These are phyloP conservation scores for Oryzias curvinotus DNA, from an alignment of 2,113 vertebrate genomes.

Conservation along the genomic window DNA sequence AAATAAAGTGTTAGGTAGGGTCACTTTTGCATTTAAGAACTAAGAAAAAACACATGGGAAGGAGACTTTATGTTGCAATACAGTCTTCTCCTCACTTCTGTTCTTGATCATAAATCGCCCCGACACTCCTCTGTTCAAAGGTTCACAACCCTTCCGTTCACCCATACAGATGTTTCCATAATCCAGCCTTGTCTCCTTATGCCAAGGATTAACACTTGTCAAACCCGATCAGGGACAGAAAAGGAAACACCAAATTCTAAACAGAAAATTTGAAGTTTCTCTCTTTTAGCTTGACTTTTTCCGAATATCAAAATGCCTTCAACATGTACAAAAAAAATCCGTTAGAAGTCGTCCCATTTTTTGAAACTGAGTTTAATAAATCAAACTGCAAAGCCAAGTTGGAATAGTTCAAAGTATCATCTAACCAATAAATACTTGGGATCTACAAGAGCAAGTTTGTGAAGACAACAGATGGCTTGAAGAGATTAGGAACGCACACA, in stretches of 20 bases:
- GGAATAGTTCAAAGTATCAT: constrained; percentile 32
- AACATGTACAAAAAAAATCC: neutral
- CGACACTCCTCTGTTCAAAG: constrained; percentile 3
- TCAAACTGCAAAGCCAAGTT: constrained; percentile 23
- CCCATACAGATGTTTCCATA: constrained; percentile 76
- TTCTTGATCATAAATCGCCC: neutral
- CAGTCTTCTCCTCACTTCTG: neutral
- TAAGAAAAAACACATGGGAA: too few species aligned
- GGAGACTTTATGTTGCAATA: too few species aligned
- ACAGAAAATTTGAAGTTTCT: neutral
- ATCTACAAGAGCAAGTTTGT: constrained; percentile 44
- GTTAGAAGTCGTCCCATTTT: neutral
- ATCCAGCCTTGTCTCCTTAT: constrained; percentile 74
- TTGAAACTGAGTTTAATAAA: constrained; percentile 3
- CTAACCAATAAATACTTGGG: constrained; percentile 31
- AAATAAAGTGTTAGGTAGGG: too few species aligned
- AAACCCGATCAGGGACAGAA: constrained; percentile 27
- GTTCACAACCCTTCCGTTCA: constrained; percentile 48
- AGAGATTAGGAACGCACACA: constrained; percentile 42
- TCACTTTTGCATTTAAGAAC: too few species aligned
- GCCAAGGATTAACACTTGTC: constrained; percentile 67
- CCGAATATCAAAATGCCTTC: neutral
- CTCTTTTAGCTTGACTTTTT: neutral
- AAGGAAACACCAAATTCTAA: neutral
- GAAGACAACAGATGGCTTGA: constrained; percentile 66